phyloP scores from a whole-genome alignment of 2,797 vertebrate species.

The Bradypodion ventrale region DNA sequence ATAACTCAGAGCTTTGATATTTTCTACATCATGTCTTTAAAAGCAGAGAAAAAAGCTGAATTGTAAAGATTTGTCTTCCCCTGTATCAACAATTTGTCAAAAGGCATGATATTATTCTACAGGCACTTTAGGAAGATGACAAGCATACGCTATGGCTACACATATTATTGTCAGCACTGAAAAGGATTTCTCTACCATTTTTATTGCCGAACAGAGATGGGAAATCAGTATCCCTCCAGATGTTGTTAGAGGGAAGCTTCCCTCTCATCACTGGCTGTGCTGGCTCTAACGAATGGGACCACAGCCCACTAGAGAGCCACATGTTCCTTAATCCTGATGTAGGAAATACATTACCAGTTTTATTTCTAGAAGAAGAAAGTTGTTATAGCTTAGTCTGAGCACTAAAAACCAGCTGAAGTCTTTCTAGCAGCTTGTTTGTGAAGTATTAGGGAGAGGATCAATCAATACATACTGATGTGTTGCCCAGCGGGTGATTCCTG shows the following conservation, averaged over 20 bases:
- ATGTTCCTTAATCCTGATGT: neutral
- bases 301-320: neutral
- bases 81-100: neutral
- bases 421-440: neutral
- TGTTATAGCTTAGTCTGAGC: neutral
- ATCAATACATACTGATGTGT: neutral
- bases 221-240: neutral
- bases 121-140: neutral
- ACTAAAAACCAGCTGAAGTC: conserved; percentile 15
- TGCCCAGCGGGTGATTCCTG: neutral
- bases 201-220: neutral
- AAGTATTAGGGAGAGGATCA: neutral
- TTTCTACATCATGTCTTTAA: neutral
- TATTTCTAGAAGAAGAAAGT: neutral
- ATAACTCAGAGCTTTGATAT: neutral
- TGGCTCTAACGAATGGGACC: neutral
- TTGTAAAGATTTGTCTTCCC: neutral
- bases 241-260: neutral
- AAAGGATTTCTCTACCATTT: neutral
- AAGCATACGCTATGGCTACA: neutral
- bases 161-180: neutral
- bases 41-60: neutral
- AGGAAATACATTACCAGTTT: neutral
- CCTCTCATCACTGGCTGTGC: neutral
- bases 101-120: neutral